Base-by-base conservation (phyloP, 2,888 invertebrate genomes). In the Drosophila subquinaria region DNA sequence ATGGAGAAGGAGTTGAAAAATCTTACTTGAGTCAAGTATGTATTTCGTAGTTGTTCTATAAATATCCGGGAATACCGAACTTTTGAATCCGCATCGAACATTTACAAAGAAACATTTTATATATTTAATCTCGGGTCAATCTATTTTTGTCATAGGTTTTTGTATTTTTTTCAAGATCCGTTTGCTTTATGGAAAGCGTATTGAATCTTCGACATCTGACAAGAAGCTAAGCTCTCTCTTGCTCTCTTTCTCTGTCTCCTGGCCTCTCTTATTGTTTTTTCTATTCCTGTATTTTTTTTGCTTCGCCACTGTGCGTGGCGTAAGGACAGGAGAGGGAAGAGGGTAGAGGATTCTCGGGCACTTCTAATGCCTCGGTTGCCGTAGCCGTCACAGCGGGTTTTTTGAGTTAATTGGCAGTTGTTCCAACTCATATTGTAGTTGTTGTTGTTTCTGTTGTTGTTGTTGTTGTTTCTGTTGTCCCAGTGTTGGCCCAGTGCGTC, bases 331-430 rank as follows among this genome's bases (percentile, higher is more conserved):
- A n/a, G 13, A 4, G 4, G 17, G 17, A 23, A 33, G 17, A 33
- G 50, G 23, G n/a, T 2, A 23, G 27, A 23, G 50, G 36, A 56
- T n/a, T 38, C 38, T 38, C 20, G 62, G 45, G 57, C 65, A 42
- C 55, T 57, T 69, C 65, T 76, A 79, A 73, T 79, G 60, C 78
- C 56, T 72, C 56, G 59, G 52, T 72, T 51, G 75, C 57, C 63
- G 45, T 72, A 51, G 64, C 45, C 68, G 73, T 69, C 69, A 66
- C 80, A 79, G 79, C 66, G 65, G 69, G 56, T 68, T 60, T 73
- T 79, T 78, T 79, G 68, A 78, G 82, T 88, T 84, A 88, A 88
- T 88, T 88, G 88, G 86, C 86, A 84, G 76, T 68, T 61, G 52
- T 15, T 61, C 10, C 36, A 70, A 33, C 42, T 60, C 30, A 27